phyloP scores from a whole-genome alignment of 2,888 invertebrate species.

The Exocentrus adspersus region DNA sequence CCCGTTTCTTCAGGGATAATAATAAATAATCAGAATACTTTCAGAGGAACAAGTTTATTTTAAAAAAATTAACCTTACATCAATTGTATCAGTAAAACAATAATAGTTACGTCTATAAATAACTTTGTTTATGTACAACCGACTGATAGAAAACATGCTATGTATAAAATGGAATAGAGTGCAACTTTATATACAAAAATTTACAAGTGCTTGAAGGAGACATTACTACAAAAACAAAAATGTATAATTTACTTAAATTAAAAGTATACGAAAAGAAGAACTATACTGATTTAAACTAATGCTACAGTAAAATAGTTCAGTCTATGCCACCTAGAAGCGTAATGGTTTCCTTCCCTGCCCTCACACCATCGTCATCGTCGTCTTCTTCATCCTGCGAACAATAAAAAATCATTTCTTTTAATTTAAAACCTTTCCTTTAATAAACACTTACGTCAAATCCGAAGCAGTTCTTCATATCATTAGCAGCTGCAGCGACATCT shows the following conservation, averaged over 20 bases:
- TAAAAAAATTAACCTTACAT: background rate
- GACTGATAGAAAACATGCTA: slow-evolving; percentile 15
- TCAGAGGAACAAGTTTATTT: background rate
- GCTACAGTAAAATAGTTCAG: slow-evolving; percentile 42
- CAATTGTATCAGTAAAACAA: background rate
- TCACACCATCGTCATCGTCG: slow-evolving; percentile 56
- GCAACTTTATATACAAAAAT: slow-evolving; percentile 32
- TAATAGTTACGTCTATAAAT: slow-evolving; percentile 16
- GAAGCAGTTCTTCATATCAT: slow-evolving; percentile 82
- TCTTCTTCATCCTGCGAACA: slow-evolving; percentile 60
- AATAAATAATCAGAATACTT: no score
- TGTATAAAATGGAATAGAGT: slow-evolving; percentile 30
- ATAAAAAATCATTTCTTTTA: background rate
- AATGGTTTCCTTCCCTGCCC: slow-evolving; percentile 56
- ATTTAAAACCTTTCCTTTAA: background rate
- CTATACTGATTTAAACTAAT: slow-evolving; percentile 6
- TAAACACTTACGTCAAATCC: slow-evolving; percentile 78
- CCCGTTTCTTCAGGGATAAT: no score
- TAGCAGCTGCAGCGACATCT: slow-evolving; percentile 58
- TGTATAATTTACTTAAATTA: slow-evolving; percentile 9
- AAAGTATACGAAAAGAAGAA: slow-evolving; percentile 17
- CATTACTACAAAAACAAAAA: background rate
- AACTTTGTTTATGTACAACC: slow-evolving; percentile 10
- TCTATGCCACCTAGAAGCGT: slow-evolving; percentile 57
- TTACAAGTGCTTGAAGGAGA: slow-evolving; percentile 22